Evolutionary conservation across 2,888 invertebrate genomes (phyloP).

Genomic region (Myopa tessellatipennis): DNA sequence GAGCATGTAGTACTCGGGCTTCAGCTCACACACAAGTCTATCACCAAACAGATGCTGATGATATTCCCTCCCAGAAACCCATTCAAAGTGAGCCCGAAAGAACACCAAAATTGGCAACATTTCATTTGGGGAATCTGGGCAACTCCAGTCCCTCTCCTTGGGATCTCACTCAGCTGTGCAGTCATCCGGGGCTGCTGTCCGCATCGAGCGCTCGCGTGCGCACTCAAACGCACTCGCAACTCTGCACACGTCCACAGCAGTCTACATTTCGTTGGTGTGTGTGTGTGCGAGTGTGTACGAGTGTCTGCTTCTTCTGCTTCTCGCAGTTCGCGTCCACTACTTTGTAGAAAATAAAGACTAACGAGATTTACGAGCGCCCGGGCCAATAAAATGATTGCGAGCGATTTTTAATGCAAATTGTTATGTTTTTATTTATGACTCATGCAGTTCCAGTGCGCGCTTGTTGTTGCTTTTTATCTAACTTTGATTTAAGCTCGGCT

Average conservation of each 20-base stretch:
- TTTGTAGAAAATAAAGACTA: constrained; percentile 37
- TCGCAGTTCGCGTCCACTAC: constrained; percentile 1
- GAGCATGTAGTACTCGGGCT: too few species aligned
- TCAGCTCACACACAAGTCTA: too few species aligned
- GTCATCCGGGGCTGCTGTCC: too few species aligned
- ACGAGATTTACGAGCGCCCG: constrained; percentile 64
- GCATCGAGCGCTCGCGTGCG: background rate
- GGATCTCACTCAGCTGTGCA: background rate
- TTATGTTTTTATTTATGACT: constrained; percentile 56
- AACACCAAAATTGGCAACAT: too few species aligned
- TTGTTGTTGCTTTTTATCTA: constrained; percentile 17
- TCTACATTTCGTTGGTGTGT: background rate
- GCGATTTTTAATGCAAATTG: constrained; percentile 67
- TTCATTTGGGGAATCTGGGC: too few species aligned
- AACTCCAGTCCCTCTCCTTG: too few species aligned
- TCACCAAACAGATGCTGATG: too few species aligned
- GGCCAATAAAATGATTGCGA: constrained; percentile 68
- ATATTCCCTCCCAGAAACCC: too few species aligned
- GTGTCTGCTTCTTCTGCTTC: background rate
- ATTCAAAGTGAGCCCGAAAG: too few species aligned
- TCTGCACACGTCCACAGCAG: background rate
- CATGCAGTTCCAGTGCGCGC: constrained; percentile 39
- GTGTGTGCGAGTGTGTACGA: background rate
- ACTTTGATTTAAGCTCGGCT: constrained; percentile 7
- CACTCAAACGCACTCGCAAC: constrained; percentile 4